Evolutionary conservation across 2,797 vertebrate species (phyloP), one percentile per base, ranked within the genome.

Genomic region (Etheostoma nigrum): DNA sequence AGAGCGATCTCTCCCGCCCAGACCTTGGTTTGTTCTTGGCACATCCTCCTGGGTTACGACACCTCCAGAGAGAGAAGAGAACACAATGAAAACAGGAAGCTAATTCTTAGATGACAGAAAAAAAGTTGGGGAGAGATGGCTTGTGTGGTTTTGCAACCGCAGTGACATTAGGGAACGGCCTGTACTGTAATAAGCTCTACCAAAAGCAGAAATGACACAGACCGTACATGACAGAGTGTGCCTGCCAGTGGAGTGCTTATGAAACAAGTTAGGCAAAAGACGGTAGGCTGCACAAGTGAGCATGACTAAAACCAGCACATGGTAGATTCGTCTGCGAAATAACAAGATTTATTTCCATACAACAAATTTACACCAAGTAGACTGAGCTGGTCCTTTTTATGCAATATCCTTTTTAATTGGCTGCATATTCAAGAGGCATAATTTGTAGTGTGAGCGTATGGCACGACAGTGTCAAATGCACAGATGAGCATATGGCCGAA

Each of bases 21-120:
- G 85, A 87, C 78, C 83, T 91, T 79, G 88, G 84, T 90, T 90
- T 89, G 86, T 91, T 91, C 90, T 93, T 89, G 87, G 91, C 90
- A 91, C 68, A 65, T 81, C 72, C 73, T 76, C 75, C 57, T 76
- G 88, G 87, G 86, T 92, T 93, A 93, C 91, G 81, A 90, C 89
- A 93, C 88, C 88, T 90, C 88, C 84, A 91, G 76, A 85, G 83
- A 80, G 84, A 87, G 70, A 81, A 75, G 65, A 76, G 78, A 89
- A 86, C 89, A 86, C 86, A 89, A 93, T 90, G 91, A 95, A 95
- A 96, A 95, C 95, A 95, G 95, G 95, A 96, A 95, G 91, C 88
- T 73, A 78, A 91, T 91, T 92, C 90, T 94, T 91, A 92, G 93
- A 95, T 93, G 87, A 94, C 91, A 87, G 65, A 81, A 73, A 71